phyloP scores from a whole-genome alignment of 1,140 invertebrate genomes.

The Chelonus insularis region DNA sequence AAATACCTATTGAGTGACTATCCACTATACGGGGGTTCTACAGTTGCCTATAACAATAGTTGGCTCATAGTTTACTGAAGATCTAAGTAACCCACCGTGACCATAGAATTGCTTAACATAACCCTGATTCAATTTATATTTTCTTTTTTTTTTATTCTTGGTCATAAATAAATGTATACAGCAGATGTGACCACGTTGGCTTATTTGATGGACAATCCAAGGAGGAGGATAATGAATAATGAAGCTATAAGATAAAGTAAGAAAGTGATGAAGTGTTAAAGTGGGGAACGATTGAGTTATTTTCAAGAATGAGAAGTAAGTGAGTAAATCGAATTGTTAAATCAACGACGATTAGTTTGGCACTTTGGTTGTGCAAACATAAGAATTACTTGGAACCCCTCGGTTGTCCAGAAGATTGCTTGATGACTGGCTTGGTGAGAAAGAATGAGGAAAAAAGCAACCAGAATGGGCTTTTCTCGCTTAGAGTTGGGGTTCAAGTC shows the following conservation, averaged over 20 bases:
- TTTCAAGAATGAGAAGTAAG: background rate
- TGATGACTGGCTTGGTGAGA: conserved; percentile 16
- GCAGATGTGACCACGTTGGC: conserved; percentile 2
- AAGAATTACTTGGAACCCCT: conserved; percentile 27
- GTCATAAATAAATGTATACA: background rate
- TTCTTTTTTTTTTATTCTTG: background rate
- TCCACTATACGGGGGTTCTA: conserved; percentile 25
- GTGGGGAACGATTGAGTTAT: too few species aligned
- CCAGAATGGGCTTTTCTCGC: conserved; percentile 18
- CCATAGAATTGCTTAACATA: background rate
- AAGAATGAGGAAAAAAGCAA: conserved; percentile 19
- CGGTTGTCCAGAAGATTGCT: conserved; percentile 36
- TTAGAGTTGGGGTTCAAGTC: conserved; percentile 25
- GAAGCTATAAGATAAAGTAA: too few species aligned
- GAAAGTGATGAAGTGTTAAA: too few species aligned
- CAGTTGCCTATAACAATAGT: conserved; percentile 4
- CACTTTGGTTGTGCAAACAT: conserved; percentile 33
- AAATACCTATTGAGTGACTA: conserved; percentile 46
- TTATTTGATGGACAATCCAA: background rate
- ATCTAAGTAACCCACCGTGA: conserved; percentile 11
- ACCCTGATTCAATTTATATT: conserved; percentile 22
- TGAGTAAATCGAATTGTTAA: conserved; percentile 30
- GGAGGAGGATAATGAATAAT: too few species aligned
- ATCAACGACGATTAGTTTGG: conserved; percentile 34
- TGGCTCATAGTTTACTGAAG: background rate